Evolutionary conservation across 2,113 vertebrate genomes (phyloP).

Genomic region (Pristiophorus japonicus): DNA sequence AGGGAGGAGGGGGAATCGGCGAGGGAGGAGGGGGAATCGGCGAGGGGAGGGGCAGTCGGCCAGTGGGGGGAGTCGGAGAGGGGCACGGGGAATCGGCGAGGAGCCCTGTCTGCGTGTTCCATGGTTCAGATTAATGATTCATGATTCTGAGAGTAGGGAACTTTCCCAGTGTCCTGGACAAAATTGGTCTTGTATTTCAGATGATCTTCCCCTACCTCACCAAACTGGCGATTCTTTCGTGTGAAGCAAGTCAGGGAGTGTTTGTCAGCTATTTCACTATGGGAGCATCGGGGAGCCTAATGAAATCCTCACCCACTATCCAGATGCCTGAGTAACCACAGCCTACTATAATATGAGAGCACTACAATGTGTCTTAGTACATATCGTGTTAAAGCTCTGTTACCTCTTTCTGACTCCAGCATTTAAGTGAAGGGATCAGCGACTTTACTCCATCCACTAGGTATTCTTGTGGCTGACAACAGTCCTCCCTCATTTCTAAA

Average conservation of each 20-base stretch:
- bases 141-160: no score
- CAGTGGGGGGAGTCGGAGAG: no score
- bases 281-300: no score
- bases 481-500: constrained; percentile 86
- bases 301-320: background rate
- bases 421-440: constrained; percentile 83
- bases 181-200: no score
- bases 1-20: no score
- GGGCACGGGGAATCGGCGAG: no score
- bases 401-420: constrained; percentile 96
- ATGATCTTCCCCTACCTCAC: background rate
- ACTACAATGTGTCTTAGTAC: background rate
- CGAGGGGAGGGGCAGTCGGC: no score
- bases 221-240: background rate
- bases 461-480: constrained; percentile 78
- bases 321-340: background rate
- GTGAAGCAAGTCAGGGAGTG: background rate
- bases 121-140: no score
- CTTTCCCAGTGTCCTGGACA: no score
- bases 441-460: constrained; percentile 90
- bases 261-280: no score
- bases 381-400: constrained; percentile 21
- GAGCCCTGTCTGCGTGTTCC: no score
- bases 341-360: background rate
- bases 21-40: no score